A percentile compares a stretch with the other conserved stretches of the same genome.
Conservation (phyloP, 2,888 invertebrate genomes). For the Xiphydria camelus region DNA sequence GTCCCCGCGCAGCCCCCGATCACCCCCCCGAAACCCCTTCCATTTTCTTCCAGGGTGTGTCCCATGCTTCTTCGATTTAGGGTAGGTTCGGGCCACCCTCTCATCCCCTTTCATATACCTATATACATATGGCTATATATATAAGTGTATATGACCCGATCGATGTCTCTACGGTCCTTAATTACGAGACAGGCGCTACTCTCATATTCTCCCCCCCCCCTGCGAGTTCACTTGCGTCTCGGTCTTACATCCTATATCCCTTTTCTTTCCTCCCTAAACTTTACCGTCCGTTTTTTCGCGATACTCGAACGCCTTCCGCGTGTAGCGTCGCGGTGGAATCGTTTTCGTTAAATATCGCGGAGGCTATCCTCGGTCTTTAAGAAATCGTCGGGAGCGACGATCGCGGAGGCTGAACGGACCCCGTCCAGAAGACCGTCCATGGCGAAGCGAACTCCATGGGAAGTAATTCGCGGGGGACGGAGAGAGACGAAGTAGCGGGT, state of each 20-base stretch:
- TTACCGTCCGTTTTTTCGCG: too few species aligned
- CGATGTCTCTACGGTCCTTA: conserved; percentile 50
- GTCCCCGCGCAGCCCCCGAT: background rate
- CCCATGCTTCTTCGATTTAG: conserved; percentile 50
- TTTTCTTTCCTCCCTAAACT: background rate
- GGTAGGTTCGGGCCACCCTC: conserved; percentile 40
- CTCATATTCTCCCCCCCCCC: too few species aligned
- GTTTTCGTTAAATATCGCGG: too few species aligned
- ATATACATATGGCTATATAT: conserved; percentile 17
- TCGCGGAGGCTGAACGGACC: too few species aligned
- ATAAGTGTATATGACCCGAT: conserved; percentile 38
- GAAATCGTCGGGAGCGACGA: too few species aligned
- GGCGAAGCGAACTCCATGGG: too few species aligned
- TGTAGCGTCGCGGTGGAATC: too few species aligned
- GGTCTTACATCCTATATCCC: background rate
- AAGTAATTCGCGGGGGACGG: background rate
- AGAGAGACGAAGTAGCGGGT: too few species aligned
- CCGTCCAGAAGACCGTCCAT: too few species aligned
- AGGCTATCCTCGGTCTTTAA: too few species aligned
- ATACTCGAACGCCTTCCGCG: too few species aligned
- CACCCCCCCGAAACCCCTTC: conserved; percentile 21
- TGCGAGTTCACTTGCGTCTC: too few species aligned
- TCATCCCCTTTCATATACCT: conserved; percentile 8
- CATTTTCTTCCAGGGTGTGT: conserved; percentile 50
- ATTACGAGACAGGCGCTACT: conserved; percentile 38